Percentiles rank a stretch among this genome's conserved stretches.
phyloP scores from a whole-genome alignment of 1,140 invertebrate species.

The Aphelenchoides besseyi region DNA sequence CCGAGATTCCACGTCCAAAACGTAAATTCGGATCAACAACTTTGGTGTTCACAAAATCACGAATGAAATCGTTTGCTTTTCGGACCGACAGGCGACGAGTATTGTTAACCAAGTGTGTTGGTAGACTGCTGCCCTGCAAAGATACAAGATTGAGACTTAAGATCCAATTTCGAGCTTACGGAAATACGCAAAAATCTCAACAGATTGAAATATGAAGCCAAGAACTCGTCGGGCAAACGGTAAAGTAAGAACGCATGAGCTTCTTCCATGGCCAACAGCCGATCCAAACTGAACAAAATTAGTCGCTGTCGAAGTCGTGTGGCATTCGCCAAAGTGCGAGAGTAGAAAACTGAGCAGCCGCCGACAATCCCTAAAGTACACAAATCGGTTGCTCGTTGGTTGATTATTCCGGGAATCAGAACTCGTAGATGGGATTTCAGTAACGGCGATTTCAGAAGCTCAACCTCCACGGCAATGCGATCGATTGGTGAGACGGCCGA shows the following conservation, averaged over 20 bases:
- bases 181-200: constrained; percentile 38
- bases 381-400: constrained; percentile 31
- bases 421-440: constrained; percentile 14
- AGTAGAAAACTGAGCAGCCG: constrained; percentile 40
- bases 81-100: constrained; percentile 15
- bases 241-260: constrained; percentile 29
- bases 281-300: constrained; percentile 22
- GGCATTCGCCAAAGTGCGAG: constrained; percentile 33
- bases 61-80: constrained; percentile 32
- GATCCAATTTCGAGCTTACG: constrained; percentile 24
- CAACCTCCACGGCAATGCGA: constrained; percentile 3
- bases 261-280: constrained; percentile 22
- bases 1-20: not conserved
- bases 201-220: constrained; percentile 41
- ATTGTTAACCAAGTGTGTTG: constrained; percentile 29
- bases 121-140: constrained; percentile 38
- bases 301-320: constrained; percentile 37
- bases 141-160: not conserved
- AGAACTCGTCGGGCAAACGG: constrained; percentile 19
- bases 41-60: constrained; percentile 36
- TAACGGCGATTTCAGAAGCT: not conserved
- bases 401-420: constrained; percentile 30
- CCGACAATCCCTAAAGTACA: constrained; percentile 28
- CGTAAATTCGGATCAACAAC: constrained; percentile 26
- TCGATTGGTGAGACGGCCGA: not conserved